phyloP scores from a whole-genome alignment of 2,113 vertebrate genomes.

The Solea solea region DNA sequence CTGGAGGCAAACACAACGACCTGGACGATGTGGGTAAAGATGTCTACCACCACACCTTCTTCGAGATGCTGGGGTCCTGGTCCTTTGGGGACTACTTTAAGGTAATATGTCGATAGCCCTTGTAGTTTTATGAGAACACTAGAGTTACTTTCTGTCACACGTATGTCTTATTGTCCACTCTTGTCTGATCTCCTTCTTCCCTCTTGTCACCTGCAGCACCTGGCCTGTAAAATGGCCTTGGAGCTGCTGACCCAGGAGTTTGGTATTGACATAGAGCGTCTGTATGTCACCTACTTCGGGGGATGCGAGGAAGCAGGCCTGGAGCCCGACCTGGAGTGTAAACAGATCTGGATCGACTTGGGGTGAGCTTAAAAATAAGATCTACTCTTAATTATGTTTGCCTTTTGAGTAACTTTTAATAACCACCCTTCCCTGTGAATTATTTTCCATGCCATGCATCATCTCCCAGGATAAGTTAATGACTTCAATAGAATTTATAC shows the following conservation, averaged over 20 bases:
- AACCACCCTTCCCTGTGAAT: background rate
- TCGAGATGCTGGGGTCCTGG: conserved; percentile 99
- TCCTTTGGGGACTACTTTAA: conserved; percentile 99
- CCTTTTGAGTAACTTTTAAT: background rate
- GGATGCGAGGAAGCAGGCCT: conserved; percentile 89
- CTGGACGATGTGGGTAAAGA: conserved; percentile 98
- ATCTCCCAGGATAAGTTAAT: background rate
- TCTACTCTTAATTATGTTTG: background rate
- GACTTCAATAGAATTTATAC: background rate
- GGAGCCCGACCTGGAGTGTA: conserved; percentile 95
- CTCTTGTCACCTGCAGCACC: conserved; percentile 77
- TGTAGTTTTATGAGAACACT: background rate
- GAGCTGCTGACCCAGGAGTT: conserved; percentile 95
- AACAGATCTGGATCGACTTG: conserved; percentile 95
- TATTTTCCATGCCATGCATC: background rate
- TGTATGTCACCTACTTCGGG: conserved; percentile 98
- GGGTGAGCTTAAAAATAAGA: conserved; percentile 82
- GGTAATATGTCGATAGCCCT: conserved; percentile 73
- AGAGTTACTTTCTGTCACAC: no score
- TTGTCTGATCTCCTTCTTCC: background rate
- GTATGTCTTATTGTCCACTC: no score
- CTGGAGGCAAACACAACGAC: conserved; percentile 97
- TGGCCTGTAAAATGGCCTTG: conserved; percentile 95
- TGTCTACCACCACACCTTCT: conserved; percentile 98
- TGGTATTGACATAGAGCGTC: conserved; percentile 91